A percentile compares a stretch with the other conserved stretches of the same genome.
Conservation (phyloP, 2,797 vertebrate genomes). For the Echiichthys vipera region DNA sequence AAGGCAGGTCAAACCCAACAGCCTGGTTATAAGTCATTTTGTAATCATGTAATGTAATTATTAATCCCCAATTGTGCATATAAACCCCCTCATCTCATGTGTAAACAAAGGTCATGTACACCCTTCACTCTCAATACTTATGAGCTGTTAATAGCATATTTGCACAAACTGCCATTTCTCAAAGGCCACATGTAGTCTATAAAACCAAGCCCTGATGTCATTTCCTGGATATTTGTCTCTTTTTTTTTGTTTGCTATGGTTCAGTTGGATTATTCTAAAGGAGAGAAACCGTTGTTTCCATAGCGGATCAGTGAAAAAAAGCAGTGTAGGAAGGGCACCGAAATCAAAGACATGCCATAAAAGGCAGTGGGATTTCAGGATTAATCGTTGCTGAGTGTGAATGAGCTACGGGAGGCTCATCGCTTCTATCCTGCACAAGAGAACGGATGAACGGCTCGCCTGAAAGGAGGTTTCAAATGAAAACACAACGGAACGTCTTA, state of each 20-base stretch:
- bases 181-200: constrained; percentile 19
- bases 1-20: constrained; percentile 6
- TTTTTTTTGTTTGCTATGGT: not conserved
- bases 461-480: constrained; percentile 43
- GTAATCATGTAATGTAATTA: constrained; percentile 31
- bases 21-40: constrained; percentile 3
- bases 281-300: not conserved
- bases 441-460: constrained; percentile 24
- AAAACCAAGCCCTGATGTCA: not conserved
- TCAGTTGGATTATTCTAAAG: not conserved
- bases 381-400: constrained; percentile 32
- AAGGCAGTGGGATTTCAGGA: constrained; percentile 21
- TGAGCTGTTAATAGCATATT: constrained; percentile 48
- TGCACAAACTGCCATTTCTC: constrained; percentile 11
- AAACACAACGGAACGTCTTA: constrained; percentile 25
- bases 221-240: not conserved
- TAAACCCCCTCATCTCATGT: constrained; percentile 15
- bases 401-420: constrained; percentile 39
- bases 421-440: not conserved
- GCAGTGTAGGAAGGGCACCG: not conserved
- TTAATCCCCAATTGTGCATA: constrained; percentile 26
- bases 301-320: not conserved
- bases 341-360: constrained; percentile 26
- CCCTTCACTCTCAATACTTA: constrained; percentile 34
- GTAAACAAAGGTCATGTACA: constrained; percentile 28